Conservation (phyloP, 2,888 invertebrate species). For the Enchytraeus crypticus region DNA sequence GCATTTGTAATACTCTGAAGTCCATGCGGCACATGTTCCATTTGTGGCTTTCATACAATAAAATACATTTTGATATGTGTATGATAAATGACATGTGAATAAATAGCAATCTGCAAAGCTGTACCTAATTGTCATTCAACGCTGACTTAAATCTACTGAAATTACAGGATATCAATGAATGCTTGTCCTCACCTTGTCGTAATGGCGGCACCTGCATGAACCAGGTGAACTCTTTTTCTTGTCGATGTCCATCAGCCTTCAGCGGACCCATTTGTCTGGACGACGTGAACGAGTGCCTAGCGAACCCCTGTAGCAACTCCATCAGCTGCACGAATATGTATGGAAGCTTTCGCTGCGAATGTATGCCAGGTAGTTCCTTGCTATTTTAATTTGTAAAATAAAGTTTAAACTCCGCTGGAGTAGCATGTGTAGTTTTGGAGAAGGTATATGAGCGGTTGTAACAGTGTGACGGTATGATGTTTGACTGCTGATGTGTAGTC, state of each 20-base stretch:
- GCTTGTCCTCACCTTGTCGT: conserved; percentile 26
- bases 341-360: conserved; percentile 29
- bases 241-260: conserved; percentile 26
- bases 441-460: too few relatives aligned
- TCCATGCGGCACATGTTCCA: too few relatives aligned
- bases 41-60: too few relatives aligned
- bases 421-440: too few relatives aligned
- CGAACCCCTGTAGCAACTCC: conserved; percentile 23
- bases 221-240: conserved; percentile 23
- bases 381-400: not conserved
- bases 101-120: too few relatives aligned
- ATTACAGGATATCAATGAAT: conserved; percentile 29
- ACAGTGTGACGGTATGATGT: too few relatives aligned
- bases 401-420: too few relatives aligned
- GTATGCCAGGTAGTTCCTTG: conserved; percentile 22
- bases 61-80: too few relatives aligned
- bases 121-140: not conserved
- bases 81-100: too few relatives aligned
- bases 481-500: too few relatives aligned
- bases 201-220: conserved; percentile 28
- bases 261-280: conserved; percentile 59
- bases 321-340: conserved; percentile 26
- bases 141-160: not conserved
- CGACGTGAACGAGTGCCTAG: conserved; percentile 34
- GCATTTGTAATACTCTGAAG: too few relatives aligned